Evolutionary conservation across 2,888 invertebrate species (phyloP), one percentile per base, ranked within the genome.

Genomic region (Axea sp.): DNA sequence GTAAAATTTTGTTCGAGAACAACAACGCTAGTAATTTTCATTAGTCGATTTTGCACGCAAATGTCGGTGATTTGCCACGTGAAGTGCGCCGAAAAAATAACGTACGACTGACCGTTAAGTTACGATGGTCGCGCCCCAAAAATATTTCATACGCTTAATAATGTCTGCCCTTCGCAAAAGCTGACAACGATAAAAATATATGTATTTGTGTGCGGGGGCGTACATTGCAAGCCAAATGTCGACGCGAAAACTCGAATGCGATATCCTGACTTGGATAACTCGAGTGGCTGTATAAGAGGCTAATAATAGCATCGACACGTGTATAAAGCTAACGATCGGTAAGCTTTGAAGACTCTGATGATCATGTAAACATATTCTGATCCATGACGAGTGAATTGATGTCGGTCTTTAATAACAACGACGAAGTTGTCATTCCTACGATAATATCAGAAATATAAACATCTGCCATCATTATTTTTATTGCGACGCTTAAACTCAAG

Each of bases 101-200:
- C 79, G 78, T 76, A 80, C 73, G 78, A 76, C 67, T 75, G 75
- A 71, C 59, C 76, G 73, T 76, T 82, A 82, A 83, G 77, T 83
- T 83, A 83, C 81, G 81, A 79, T 78, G 76, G 77, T 80, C 81
- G 78, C 80, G 75, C 78, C 79, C 81, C 79, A 76, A 82, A 83
- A 82, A 82, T 83, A 81, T 83, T 82, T 82, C 76, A 78, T 80
- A 78, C 77, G 81, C 79, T 82, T 81, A 77, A 82, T 83, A 83
- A 81, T 80, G 68, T 69, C 47, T 59, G 45, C 60, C 55, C 80
- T 77, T 74, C 73, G 78, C 67, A 73, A 77, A 69, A 80, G 75
- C 41, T 30, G 22, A 35, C 45, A 59, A 33, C 62, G 62, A 62
- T 71, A 47, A 51, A 71, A 71, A 62, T 71, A 62, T 47, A 26